Evolutionary conservation across 2,888 invertebrate species (phyloP).

Genomic region (Stenolophus ochropezus): DNA sequence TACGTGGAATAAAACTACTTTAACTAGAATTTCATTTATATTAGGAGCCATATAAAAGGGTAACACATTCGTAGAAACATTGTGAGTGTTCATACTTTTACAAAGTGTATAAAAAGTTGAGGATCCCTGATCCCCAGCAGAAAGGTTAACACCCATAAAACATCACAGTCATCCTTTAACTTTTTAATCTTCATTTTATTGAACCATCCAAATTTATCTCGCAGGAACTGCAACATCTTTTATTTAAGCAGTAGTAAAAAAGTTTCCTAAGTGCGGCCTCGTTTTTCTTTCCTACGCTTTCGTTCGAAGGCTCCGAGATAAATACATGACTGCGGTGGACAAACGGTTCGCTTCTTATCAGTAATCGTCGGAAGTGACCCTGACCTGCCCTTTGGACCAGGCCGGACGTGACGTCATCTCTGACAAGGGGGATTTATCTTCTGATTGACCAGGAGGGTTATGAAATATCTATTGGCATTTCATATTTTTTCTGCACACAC

Average conservation of each 20-base stretch:
- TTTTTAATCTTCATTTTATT: slow-evolving; percentile 53
- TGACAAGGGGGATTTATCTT: neutral
- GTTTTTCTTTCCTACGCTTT: slow-evolving; percentile 2
- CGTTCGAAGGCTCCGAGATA: slow-evolving; percentile 32
- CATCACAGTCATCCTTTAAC: slow-evolving; percentile 40
- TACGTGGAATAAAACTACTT: neutral
- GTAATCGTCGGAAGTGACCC: slow-evolving; percentile 16
- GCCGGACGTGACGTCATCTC: slow-evolving; percentile 10
- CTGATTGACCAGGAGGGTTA: neutral
- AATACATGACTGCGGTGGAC: slow-evolving; percentile 42
- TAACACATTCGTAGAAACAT: neutral
- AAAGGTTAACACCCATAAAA: slow-evolving; percentile 50
- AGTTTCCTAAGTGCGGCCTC: slow-evolving; percentile 39
- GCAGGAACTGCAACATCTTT: slow-evolving; percentile 34
- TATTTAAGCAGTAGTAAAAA: slow-evolving; percentile 52
- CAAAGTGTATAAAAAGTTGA: slow-evolving; percentile 18
- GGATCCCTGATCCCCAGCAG: slow-evolving; percentile 1
- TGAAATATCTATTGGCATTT: neutral
- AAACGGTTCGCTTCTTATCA: slow-evolving; percentile 41
- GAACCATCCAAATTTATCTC: slow-evolving; percentile 50
- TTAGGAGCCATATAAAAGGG: neutral
- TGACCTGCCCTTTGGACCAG: slow-evolving; percentile 17
- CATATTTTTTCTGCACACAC: neutral
- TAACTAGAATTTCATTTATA: neutral
- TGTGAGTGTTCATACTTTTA: neutral